Evolutionary conservation across 2,797 vertebrate species (phyloP).

Genomic region (Dicrostonyx torquatus): DNA sequence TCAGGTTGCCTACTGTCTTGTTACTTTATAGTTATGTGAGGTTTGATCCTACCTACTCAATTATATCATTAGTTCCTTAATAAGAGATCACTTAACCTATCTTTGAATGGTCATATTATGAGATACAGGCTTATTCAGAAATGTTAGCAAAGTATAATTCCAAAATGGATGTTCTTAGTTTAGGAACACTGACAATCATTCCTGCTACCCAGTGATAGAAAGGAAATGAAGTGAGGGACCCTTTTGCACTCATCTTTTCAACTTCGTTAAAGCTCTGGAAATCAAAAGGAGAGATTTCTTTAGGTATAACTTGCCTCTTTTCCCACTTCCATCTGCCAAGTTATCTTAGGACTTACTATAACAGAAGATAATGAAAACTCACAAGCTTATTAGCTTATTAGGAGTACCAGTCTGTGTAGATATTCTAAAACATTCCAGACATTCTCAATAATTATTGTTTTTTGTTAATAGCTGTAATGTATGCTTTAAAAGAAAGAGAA

Average conservation of each 20-base stretch:
- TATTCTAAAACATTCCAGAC: constrained; percentile 10
- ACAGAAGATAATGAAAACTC: background rate
- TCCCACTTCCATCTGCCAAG: background rate
- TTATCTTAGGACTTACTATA: background rate
- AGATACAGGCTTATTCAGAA: constrained; percentile 39
- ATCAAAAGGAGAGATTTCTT: background rate
- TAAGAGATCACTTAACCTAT: constrained; percentile 7
- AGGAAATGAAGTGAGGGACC: background rate
- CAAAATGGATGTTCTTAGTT: background rate
- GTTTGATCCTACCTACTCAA: background rate
- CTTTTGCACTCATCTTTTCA: background rate
- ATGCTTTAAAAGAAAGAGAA: background rate
- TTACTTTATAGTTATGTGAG: constrained; percentile 28
- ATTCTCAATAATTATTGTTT: background rate
- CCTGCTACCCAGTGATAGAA: background rate
- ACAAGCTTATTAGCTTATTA: background rate
- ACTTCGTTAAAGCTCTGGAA: background rate
- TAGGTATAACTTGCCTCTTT: background rate
- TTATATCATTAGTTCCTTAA: constrained; percentile 38
- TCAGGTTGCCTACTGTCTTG: constrained; percentile 32
- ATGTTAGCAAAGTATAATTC: background rate
- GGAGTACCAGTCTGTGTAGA: background rate
- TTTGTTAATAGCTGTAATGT: background rate
- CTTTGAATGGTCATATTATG: background rate
- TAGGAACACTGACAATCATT: background rate